phyloP scores from a whole-genome alignment of 2,888 invertebrate species.

The Pyrochroa serraticornis region DNA sequence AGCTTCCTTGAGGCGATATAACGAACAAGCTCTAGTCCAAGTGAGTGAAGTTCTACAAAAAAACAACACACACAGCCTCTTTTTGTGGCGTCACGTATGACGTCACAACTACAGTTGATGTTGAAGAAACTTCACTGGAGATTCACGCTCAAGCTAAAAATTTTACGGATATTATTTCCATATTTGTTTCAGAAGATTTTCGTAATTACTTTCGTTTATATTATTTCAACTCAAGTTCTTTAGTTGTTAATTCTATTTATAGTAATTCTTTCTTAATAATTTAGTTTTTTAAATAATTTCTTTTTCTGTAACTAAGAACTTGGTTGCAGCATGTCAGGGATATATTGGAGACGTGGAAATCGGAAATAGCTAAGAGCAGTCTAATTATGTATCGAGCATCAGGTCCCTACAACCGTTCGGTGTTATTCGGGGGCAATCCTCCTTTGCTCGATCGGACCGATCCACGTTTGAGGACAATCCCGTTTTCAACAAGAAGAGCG shows the following conservation, averaged over 20 bases:
- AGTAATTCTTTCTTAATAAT: no score
- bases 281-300: no score
- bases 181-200: no score
- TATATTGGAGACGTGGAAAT: slow-evolving; percentile 71
- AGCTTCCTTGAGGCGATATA: slow-evolving; percentile 78
- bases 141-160: no score
- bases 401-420: slow-evolving; percentile 71
- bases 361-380: slow-evolving; percentile 69
- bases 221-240: no score
- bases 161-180: no score
- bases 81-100: no score
- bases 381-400: slow-evolving; percentile 79
- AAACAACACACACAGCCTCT: no score
- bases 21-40: slow-evolving; percentile 76
- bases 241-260: no score
- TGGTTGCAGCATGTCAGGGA: slow-evolving; percentile 75
- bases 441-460: slow-evolving; percentile 72
- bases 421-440: slow-evolving; percentile 76
- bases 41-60: slow-evolving; percentile 61
- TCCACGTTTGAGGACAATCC: slow-evolving; percentile 69
- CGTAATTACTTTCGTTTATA: no score
- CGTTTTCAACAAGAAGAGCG: slow-evolving; percentile 82
- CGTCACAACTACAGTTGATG: no score
- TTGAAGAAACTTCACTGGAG: no score
- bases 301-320: not conserved